Base-by-base conservation (phyloP, 2,113 vertebrate species). In the Alethe diademata region DNA sequence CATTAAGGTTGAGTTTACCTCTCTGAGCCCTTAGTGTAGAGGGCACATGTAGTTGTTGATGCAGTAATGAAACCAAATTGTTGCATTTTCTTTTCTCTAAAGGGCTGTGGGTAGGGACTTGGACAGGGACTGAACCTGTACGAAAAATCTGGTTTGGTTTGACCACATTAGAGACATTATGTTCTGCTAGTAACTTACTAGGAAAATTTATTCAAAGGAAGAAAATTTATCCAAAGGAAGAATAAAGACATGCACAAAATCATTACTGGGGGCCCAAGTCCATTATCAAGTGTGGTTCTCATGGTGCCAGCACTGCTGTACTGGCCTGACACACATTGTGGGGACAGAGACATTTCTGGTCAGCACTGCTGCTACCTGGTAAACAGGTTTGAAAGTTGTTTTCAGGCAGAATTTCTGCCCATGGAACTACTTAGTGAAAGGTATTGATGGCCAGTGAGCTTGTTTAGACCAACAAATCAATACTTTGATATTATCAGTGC, bases 31-130 rank as follows among this genome's bases (percentile, higher is more conserved):
- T 88, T 78, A 69, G 8, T 33, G 19, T 15, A 16, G 31, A 78
- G n/a, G 51, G 15, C 71, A 57, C 11, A 38, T 48, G 25, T 14
- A 81, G 48, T 74, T 69, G 54, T 26, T 62, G 51, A 79, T 57
- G 60, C 13, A 18, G 29, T 79, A 92, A 92, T 90, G 38, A 90
- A 93, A 89, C 19, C 7, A n/a, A 74, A 45, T 33, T 87, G 15
- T 73, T 94, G 60, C 25, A 26, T 87, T 94, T 93, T 94, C 26
- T 94, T 78, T 18, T 94, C 94, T 96, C 40, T 38, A 38, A 40
- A 80, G n/a, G 43, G 57, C 38, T 83, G 19, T 12, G 7, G 4
- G 3, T 33, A 65, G 14, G 9, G 3, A 2, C 31, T 61, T 40
- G 31, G 31, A 26, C 56, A 31, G 15, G 3, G 40, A 45, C 70